Conservation (phyloP, 2,113 vertebrate genomes). For the Drymodes brunneopygia region DNA sequence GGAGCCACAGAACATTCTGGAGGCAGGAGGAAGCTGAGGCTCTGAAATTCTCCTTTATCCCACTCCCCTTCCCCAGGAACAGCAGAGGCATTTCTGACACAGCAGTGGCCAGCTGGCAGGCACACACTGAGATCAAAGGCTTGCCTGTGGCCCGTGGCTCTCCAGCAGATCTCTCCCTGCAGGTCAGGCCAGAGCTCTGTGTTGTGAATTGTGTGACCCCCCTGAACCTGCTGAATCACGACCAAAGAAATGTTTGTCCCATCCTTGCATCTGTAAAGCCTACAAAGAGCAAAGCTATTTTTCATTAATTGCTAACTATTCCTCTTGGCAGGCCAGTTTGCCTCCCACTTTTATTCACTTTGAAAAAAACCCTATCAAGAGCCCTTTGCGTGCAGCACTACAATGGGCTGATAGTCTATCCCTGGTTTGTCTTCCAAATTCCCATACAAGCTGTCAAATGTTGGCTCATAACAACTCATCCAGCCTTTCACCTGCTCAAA, state of each 20-base stretch:
- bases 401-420: not conserved
- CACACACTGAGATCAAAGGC: constrained; percentile 17
- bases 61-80: not conserved
- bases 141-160: not conserved
- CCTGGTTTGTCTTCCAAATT: not conserved
- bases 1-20: not conserved
- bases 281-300: constrained; percentile 39
- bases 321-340: constrained; percentile 5
- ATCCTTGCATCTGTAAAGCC: constrained; percentile 11
- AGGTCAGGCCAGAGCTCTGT: not conserved
- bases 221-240: not conserved
- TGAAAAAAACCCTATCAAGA: not conserved
- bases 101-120: constrained; percentile 30
- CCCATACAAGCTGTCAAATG: not conserved
- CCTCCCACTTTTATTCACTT: constrained; percentile 17
- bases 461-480: not conserved
- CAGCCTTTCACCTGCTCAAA: not conserved
- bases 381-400: not conserved
- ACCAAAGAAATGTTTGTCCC: constrained; percentile 22
- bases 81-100: constrained; percentile 18
- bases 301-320: constrained; percentile 28
- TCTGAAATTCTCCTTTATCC: not conserved
- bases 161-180: not conserved
- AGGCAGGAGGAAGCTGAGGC: not conserved
- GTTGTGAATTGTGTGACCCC: constrained; percentile 48